These are phyloP conservation scores for Atethmia centrago DNA, from an alignment of 2,888 invertebrate species.

Conservation along the genomic window DNA sequence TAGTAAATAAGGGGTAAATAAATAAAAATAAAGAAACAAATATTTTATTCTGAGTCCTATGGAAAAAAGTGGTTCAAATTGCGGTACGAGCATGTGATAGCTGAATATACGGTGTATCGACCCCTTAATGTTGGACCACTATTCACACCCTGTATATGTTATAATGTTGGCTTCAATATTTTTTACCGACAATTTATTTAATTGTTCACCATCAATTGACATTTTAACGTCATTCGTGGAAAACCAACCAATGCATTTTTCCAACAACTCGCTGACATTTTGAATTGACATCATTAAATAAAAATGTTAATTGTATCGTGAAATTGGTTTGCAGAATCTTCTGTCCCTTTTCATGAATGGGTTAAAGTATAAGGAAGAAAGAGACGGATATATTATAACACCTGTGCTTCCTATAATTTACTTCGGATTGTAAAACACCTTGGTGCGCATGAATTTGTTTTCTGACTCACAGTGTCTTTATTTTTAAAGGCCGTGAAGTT, in stretches of 20 bases:
- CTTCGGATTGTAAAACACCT: conserved; percentile 42
- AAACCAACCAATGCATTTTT: conserved; percentile 31
- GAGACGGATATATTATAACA: conserved; percentile 15
- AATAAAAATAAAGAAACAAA: too few relatives aligned
- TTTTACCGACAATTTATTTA: not conserved
- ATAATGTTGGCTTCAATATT: not conserved
- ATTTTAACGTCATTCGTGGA: conserved; percentile 26
- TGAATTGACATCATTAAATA: conserved; percentile 25
- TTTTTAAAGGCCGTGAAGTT: conserved; percentile 41
- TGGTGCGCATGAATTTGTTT: conserved; percentile 33
- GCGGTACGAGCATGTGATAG: too few relatives aligned
- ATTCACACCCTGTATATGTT: too few relatives aligned
- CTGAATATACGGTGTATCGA: too few relatives aligned
- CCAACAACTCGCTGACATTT: conserved; percentile 25
- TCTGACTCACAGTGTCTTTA: conserved; percentile 44
- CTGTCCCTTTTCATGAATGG: not conserved
- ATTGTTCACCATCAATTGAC: conserved; percentile 17
- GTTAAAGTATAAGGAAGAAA: not conserved
- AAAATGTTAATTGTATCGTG: conserved; percentile 30
- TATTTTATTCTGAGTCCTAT: too few relatives aligned
- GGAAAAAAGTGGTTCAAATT: too few relatives aligned
- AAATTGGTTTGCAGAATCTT: conserved; percentile 12
- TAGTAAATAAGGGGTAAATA: too few relatives aligned
- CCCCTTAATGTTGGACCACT: too few relatives aligned
- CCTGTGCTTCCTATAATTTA: conserved; percentile 6